A percentile compares a stretch with the other conserved stretches of the same genome.
Conservation (phyloP, 2,797 vertebrate genomes). For the Nyctibius grandis region DNA sequence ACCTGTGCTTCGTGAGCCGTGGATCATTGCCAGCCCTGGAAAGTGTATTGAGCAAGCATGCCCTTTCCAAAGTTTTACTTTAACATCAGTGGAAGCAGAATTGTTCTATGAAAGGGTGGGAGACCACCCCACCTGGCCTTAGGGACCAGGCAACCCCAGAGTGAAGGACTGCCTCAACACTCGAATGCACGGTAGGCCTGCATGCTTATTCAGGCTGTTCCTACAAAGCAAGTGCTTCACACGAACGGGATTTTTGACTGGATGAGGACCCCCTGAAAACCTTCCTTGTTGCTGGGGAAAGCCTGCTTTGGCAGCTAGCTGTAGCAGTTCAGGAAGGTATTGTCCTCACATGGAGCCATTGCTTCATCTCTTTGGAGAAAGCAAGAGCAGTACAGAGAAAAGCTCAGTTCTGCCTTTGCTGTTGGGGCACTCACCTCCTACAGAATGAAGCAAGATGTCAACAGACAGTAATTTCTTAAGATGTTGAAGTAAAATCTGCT, state of each 20-base stretch:
- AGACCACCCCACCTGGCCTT: background rate
- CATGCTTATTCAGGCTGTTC: background rate
- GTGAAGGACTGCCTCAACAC: background rate
- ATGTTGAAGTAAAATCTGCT: background rate
- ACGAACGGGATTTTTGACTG: background rate
- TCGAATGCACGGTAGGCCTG: accelerated
- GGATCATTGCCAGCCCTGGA: background rate
- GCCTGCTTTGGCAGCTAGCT: background rate
- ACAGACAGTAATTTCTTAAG: background rate
- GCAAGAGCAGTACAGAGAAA: background rate
- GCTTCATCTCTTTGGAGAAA: background rate
- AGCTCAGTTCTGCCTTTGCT: background rate
- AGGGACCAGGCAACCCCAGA: background rate
- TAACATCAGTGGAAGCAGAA: background rate
- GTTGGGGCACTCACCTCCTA: background rate
- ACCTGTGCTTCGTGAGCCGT: background rate
- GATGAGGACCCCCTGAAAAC: background rate
- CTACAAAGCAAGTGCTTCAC: background rate
- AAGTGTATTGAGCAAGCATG: background rate
- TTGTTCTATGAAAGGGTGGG: background rate
- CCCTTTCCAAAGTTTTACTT: background rate
- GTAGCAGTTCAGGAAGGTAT: background rate
- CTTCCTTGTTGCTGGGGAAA: background rate
- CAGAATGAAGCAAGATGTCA: background rate
- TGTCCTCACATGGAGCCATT: background rate